These are phyloP conservation scores for Scaptomyza montana DNA, from an alignment of 1,140 invertebrate genomes.

Conservation along the genomic window DNA sequence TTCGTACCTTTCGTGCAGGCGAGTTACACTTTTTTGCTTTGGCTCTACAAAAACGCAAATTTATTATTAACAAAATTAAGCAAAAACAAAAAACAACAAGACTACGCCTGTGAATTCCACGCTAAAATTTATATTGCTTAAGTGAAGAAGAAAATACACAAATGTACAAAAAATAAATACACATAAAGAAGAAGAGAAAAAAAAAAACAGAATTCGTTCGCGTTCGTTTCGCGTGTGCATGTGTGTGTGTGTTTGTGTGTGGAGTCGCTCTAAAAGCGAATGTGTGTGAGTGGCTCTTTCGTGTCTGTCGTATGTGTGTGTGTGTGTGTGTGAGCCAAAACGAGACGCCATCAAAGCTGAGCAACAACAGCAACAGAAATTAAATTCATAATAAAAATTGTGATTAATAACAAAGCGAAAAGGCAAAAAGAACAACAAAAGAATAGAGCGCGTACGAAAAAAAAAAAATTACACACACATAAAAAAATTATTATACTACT, in stretches of 20 bases:
- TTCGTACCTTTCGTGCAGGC: slow-evolving; percentile 67
- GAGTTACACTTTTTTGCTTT: slow-evolving; percentile 58
- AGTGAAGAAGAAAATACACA: slow-evolving; percentile 7
- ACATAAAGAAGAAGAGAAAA: slow-evolving; percentile 7
- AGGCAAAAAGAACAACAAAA: slow-evolving; percentile 39
- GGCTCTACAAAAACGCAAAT: slow-evolving; percentile 43
- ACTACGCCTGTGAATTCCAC: not conserved
- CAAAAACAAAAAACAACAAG: not conserved
- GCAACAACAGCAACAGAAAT: slow-evolving; percentile 54
- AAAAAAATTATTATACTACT: not conserved
- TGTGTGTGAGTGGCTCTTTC: slow-evolving; percentile 5
- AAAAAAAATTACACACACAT: slow-evolving; percentile 19
- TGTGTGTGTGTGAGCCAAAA: slow-evolving; percentile 52
- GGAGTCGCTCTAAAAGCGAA: slow-evolving; percentile 24
- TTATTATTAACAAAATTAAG: slow-evolving; percentile 24
- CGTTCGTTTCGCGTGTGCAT: slow-evolving; percentile 41
- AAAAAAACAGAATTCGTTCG: slow-evolving; percentile 48
- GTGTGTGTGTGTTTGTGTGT: slow-evolving; percentile 21
- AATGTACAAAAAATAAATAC: not conserved
- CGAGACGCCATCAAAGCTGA: slow-evolving; percentile 76
- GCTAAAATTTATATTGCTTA: not conserved
- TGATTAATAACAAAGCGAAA: slow-evolving; percentile 76
- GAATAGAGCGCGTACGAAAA: slow-evolving; percentile 44
- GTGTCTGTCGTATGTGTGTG: not conserved
- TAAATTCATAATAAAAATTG: slow-evolving; percentile 82